A percentile compares a stretch with the other conserved stretches of the same genome.
These are phyloP conservation scores for Pachliopta kotzebuea DNA, from an alignment of 2,888 invertebrate species.

Conservation along the genomic window DNA sequence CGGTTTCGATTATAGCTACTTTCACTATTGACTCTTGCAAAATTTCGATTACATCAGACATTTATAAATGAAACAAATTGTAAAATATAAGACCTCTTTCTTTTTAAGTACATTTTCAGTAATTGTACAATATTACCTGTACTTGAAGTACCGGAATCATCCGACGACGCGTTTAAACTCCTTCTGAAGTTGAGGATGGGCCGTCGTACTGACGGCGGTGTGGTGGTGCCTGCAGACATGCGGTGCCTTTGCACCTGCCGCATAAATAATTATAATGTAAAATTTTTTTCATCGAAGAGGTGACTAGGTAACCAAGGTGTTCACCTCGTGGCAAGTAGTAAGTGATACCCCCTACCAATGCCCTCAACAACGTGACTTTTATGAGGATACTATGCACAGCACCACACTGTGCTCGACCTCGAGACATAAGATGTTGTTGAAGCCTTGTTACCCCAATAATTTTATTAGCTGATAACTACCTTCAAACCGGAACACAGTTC, in stretches of 20 bases:
- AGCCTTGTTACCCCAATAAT: too few relatives aligned
- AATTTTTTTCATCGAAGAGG: too few relatives aligned
- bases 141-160: constrained; percentile 80
- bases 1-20: background rate
- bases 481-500: too few relatives aligned
- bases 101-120: background rate
- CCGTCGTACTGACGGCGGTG: constrained; percentile 87
- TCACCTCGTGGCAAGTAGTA: too few relatives aligned
- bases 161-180: constrained; percentile 88
- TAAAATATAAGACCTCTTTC: background rate
- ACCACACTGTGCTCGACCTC: too few relatives aligned
- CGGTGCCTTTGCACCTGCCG: constrained; percentile 89
- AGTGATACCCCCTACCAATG: too few relatives aligned
- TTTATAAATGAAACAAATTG: background rate
- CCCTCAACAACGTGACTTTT: too few relatives aligned
- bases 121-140: constrained; percentile 46
- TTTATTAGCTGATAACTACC: too few relatives aligned
- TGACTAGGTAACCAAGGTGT: too few relatives aligned
- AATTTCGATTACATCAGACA: background rate
- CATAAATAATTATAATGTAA: background rate
- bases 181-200: constrained; percentile 87
- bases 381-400: too few relatives aligned
- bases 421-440: too few relatives aligned
- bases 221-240: constrained; percentile 90
- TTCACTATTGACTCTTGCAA: background rate